phyloP scores from a whole-genome alignment of 2,797 vertebrate genomes.

The Oreortyx pictus region DNA sequence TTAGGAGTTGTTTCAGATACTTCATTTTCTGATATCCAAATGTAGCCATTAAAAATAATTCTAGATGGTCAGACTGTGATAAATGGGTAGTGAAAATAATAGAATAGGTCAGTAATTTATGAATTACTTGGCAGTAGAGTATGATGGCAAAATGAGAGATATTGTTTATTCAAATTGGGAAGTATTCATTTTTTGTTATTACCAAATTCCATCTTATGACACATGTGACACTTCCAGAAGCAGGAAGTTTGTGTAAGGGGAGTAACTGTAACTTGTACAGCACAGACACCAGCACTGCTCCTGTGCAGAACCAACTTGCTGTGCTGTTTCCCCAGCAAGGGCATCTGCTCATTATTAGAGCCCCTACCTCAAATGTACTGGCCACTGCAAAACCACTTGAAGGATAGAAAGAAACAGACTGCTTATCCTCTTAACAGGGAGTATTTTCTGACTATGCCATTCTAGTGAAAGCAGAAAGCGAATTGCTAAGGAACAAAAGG shows the following conservation, averaged over 20 bases:
- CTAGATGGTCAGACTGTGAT: neutral
- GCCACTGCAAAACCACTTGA: neutral
- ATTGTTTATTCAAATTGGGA: neutral
- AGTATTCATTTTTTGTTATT: neutral
- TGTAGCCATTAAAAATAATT: constrained; percentile 15
- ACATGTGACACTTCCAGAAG: neutral
- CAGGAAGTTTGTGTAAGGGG: neutral
- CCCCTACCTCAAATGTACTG: neutral
- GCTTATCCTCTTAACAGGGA: neutral
- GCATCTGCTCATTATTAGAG: neutral
- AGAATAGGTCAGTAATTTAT: neutral
- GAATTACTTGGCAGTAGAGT: neutral
- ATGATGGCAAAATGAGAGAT: neutral
- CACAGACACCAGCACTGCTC: neutral
- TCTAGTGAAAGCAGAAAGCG: neutral
- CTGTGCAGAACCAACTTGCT: neutral
- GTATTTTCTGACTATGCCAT: neutral
- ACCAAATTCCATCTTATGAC: neutral
- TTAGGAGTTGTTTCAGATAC: constrained; percentile 19
- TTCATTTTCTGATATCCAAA: constrained; percentile 33
- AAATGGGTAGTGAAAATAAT: neutral
- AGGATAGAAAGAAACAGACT: neutral
- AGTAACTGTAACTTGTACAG: neutral
- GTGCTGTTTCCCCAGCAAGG: neutral
- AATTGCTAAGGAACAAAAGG: neutral